Evolutionary conservation across 2,113 vertebrate species (phyloP), one percentile per base, ranked within the genome.

Genomic region (Brachyistius frenatus): DNA sequence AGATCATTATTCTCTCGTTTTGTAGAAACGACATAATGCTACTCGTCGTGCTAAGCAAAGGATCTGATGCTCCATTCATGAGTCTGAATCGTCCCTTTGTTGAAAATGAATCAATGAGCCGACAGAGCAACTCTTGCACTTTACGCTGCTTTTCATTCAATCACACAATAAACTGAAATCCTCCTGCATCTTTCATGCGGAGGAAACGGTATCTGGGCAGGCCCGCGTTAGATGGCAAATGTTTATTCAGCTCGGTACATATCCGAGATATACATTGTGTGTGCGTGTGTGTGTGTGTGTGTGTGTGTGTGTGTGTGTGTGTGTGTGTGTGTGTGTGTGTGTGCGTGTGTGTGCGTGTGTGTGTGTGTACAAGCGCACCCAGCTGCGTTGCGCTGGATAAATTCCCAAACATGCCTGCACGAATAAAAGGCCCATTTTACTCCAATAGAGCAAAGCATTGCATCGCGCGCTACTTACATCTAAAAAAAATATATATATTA

Each of bases 231-330:
- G 66, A 78, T 44, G 55, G 86, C 60, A 90, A 92, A 89, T 92
- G 90, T 94, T 93, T 89, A 89, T 87, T 90, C 89, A 89, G 80
- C 82, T 90, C 86, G 15, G 85, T 65, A 80, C 87, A 86, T 84
- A 88, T 81, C 78, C 67, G 68, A 91, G 52, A 87, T 80, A 76
- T 80, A 81, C 62, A 79, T 87, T 83, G 70, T 86, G 81, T 76
- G 73, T 37, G 2, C 2, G 37, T 37, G 37, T 37, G 37, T 37
- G 37, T 37, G 37, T 37, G 39, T 2, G 71, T 83, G 79, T 83
- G 80, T 85, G 80, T 77, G 37, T 37, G 37, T 37, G 37, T 37
- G 39, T 2, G 71, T 37, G 2, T 37, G 36, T 37, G 36, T 37
- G 36, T 37, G 36, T 37, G 36, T 37, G 39, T 2, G 71, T 72